Percentiles rank a stretch among this genome's conserved stretches.
These are phyloP conservation scores for Platycercus adscitus DNA, from an alignment of 2,113 vertebrate genomes.

Conservation along the genomic window DNA sequence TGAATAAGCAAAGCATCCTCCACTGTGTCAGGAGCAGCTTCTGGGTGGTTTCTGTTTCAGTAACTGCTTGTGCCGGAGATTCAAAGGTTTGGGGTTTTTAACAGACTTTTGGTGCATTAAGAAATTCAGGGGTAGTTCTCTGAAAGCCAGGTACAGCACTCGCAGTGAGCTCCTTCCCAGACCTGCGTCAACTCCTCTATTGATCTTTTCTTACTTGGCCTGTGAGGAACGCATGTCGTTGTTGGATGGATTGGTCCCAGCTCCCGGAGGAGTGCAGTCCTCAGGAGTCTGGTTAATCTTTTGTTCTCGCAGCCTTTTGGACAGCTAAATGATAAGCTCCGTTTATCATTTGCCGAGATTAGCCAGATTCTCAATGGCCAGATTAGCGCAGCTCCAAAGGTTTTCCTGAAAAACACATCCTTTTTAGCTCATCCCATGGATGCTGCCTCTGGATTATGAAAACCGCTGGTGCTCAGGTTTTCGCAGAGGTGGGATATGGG, in stretches of 20 bases:
- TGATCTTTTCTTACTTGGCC: background rate
- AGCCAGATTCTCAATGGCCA: background rate
- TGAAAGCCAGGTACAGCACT: background rate
- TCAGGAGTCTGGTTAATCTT: background rate
- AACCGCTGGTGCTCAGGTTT: background rate
- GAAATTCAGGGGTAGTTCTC: background rate
- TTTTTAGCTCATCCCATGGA: background rate
- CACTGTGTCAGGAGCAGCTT: background rate
- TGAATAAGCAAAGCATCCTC: constrained; percentile 3
- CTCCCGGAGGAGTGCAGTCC: background rate
- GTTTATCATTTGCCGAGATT: background rate
- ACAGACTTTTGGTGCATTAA: background rate
- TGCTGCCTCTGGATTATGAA: background rate
- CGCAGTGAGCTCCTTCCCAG: background rate
- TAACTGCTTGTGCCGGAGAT: background rate
- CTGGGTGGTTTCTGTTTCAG: background rate
- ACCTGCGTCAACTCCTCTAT: background rate
- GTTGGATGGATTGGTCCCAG: background rate
- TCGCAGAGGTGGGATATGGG: background rate
- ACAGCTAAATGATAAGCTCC: background rate
- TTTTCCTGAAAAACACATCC: background rate
- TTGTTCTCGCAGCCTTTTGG: background rate
- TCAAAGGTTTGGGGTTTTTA: background rate
- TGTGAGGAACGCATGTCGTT: background rate
- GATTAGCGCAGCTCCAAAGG: background rate